Evolutionary conservation across 2,797 vertebrate species (phyloP).

Genomic region (Gambusia yucatana): DNA sequence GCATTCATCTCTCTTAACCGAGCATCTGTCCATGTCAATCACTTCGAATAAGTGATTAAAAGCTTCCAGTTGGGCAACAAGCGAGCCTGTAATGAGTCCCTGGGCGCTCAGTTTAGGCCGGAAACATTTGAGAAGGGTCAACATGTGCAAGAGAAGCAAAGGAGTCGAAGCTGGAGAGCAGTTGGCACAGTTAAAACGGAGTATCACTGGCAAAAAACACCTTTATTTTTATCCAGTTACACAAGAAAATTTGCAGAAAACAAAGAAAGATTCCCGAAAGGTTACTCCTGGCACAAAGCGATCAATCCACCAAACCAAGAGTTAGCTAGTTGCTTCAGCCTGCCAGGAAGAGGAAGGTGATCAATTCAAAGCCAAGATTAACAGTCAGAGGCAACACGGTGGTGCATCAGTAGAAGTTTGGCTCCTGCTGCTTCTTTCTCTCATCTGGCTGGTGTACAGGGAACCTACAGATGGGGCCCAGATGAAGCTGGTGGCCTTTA

Average conservation of each 20-base stretch:
- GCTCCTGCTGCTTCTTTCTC: slow-evolving; percentile 39
- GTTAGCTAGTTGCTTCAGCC: slow-evolving; percentile 24
- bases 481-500: slow-evolving; percentile 53
- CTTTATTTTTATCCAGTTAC: neutral
- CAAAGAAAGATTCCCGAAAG: neutral
- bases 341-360: slow-evolving; percentile 12
- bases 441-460: slow-evolving; percentile 49
- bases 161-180: neutral
- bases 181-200: neutral
- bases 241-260: neutral
- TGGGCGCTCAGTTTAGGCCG: slow-evolving; percentile 10
- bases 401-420: slow-evolving; percentile 37
- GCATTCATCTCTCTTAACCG: slow-evolving; percentile 34
- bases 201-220: neutral
- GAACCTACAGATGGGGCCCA: slow-evolving; percentile 70
- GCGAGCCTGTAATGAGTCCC: slow-evolving; percentile 37
- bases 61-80: slow-evolving; percentile 53
- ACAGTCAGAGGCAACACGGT: slow-evolving; percentile 14
- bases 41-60: slow-evolving; percentile 64
- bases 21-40: slow-evolving; percentile 58
- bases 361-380: slow-evolving; percentile 51
- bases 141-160: neutral
- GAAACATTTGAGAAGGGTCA: slow-evolving; percentile 26
- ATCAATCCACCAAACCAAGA: slow-evolving; percentile 38
- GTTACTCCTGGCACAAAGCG: slow-evolving; percentile 15